A percentile compares a stretch with the other conserved stretches of the same genome.
Evolutionary conservation across 2,797 vertebrate genomes (phyloP).

Genomic region (Danio kyathit): DNA sequence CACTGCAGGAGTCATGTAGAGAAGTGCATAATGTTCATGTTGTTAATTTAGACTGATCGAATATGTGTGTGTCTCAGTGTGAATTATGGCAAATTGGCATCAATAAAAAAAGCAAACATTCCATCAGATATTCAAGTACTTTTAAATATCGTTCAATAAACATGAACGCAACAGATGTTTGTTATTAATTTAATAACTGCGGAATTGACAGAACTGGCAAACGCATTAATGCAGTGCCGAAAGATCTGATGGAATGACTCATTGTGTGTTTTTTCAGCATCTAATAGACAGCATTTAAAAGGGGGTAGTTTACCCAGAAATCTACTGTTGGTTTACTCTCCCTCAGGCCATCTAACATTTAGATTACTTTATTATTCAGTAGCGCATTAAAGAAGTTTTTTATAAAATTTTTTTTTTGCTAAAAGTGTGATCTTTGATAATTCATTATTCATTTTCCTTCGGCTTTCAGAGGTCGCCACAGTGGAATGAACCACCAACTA

Average conservation of each 20-base stretch:
- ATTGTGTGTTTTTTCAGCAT: constrained; percentile 8
- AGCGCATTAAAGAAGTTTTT: no score
- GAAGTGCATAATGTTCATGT: neutral
- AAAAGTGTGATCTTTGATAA: no score
- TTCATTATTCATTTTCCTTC: no score
- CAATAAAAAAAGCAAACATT: neutral
- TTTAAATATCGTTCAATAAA: constrained; percentile 30
- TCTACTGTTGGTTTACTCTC: no score
- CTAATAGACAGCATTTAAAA: neutral
- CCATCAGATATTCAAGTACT: constrained; percentile 3
- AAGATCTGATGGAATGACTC: constrained; percentile 59
- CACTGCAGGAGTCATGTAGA: constrained; percentile 1
- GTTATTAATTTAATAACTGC: constrained; percentile 63
- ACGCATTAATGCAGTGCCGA: constrained; percentile 70
- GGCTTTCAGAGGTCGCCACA: no score
- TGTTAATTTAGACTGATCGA: constrained; percentile 32
- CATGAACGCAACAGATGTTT: constrained; percentile 34
- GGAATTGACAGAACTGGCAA: constrained; percentile 64
- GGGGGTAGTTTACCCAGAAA: no score
- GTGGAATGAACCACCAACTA: no score
- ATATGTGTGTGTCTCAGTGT: neutral
- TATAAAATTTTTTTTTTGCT: no score
- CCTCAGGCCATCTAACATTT: no score
- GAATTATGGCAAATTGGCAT: constrained; percentile 6
- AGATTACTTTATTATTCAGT: no score